Evolutionary conservation across 64 coral and sea anemone species (phyloP), one percentile per base, ranked within the genome.

Genomic region (Trachythela sp.): DNA sequence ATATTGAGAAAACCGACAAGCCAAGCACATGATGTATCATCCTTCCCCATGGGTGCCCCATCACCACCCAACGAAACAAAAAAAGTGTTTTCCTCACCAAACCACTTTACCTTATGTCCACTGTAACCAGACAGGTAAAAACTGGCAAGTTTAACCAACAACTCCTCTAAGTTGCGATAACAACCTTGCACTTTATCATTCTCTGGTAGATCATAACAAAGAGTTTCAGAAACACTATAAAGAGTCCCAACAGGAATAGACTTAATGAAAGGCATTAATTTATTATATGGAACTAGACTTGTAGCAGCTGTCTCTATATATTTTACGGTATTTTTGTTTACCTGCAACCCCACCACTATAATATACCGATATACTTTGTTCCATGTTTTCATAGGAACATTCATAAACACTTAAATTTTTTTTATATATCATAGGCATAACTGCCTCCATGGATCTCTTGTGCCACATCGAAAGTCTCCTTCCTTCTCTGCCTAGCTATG

Each of bases 381-480:
- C 54, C 80, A 60, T 77, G 50, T 90, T 84, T 90, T 84, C 45
- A 36, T 31, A 6, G 17, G 88, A 90, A 49, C 32, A 48, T 84
- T 90, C 77, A 90, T 54, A 84, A 83, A 13, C 42, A 54, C 39
- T 59, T 54, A n/a, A 37, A 35, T 56, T 77, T 84, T 34, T 34
- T 83, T 90, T 83, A 90, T 56, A 58, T 38, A 54, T 54, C 15
- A 37, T n/a, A 9, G 77, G 49, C 20, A 90, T 36, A 38, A 91
- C 83, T 90, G 32, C 85, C 89, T 87, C 92, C 92, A 91, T 94
- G 92, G 48, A 52, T 52, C 49, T 52, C 49, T 52, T 52, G 49
- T 52, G 22, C 92, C 83, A 35, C 36, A 56, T 85, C 76, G 48
- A 93, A 37, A 32, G 84, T 89, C 67, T n/a, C n/a, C n/a, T n/a